Evolutionary conservation across 2,113 vertebrate genomes (phyloP).

Genomic region (Mastomys coucha): DNA sequence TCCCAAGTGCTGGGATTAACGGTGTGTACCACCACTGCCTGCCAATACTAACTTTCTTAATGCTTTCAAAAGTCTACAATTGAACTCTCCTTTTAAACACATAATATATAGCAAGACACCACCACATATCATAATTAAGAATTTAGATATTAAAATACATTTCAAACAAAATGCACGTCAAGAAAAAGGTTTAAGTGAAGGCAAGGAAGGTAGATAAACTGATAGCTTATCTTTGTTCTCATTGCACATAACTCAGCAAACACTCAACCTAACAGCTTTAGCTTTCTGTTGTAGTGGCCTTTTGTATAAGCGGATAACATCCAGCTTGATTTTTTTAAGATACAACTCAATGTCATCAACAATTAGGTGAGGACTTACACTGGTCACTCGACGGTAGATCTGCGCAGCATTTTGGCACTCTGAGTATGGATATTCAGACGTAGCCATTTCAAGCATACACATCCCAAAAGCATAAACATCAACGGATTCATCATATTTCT

Average conservation of each 20-base stretch:
- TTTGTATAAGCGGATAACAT: neutral
- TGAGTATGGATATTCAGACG: slow-evolving; percentile 99
- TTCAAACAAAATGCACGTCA: slow-evolving; percentile 41
- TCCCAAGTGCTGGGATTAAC: no score
- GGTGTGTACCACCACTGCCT: no score
- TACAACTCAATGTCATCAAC: slow-evolving; percentile 26
- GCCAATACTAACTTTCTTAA: no score
- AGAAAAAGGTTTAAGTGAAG: slow-evolving; percentile 26
- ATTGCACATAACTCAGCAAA: neutral
- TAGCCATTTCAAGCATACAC: slow-evolving; percentile 99
- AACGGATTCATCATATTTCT: slow-evolving; percentile 99
- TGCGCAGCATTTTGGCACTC: slow-evolving; percentile 99
- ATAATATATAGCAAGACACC: neutral
- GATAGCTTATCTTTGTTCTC: neutral
- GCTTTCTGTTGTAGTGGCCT: neutral
- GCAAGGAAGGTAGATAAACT: neutral
- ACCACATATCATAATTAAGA: neutral
- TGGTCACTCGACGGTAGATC: slow-evolving; percentile 99
- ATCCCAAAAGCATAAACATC: slow-evolving; percentile 99
- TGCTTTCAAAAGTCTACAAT: neutral
- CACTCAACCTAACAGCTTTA: neutral
- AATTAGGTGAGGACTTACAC: slow-evolving; percentile 90
- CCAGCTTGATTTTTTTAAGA: slow-evolving; percentile 10
- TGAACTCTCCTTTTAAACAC: neutral
- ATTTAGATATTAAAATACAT: neutral